Evolutionary conservation across 1,140 invertebrate genomes (phyloP).

Genomic region (Trachymyrmex cornetzi): DNA sequence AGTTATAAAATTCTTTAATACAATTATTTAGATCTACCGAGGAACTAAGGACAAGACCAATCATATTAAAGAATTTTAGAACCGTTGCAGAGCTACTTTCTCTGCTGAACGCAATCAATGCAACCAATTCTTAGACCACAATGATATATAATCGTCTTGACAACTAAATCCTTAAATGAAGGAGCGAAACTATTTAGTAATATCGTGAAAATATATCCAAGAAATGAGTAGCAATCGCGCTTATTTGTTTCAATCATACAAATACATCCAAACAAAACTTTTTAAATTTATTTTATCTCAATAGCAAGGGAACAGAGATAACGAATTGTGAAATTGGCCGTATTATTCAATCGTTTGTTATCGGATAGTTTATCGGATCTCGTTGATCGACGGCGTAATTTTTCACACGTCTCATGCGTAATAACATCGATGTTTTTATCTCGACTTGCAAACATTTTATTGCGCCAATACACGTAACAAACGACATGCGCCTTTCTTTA

Average conservation of each 20-base stretch:
- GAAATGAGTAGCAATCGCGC: not conserved
- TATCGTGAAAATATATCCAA: not conserved
- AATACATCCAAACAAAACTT: not conserved
- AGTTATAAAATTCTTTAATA: no score
- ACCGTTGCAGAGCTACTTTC: no score
- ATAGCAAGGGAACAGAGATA: not conserved
- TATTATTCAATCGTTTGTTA: conserved; percentile 1
- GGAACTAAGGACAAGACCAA: no score
- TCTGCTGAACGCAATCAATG: no score
- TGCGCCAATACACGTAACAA: not conserved
- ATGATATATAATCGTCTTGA: not conserved
- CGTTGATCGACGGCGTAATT: not conserved
- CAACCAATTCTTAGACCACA: not conserved
- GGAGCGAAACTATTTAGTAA: not conserved
- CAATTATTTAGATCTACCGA: no score
- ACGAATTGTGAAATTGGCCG: not conserved
- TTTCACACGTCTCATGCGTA: not conserved
- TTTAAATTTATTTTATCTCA: not conserved
- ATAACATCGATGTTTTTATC: not conserved
- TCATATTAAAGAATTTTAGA: no score
- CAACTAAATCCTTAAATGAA: not conserved
- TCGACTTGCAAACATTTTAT: not conserved
- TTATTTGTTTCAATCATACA: not conserved
- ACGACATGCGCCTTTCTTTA: not conserved
- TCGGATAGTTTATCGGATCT: not conserved